Evolutionary conservation across 2,113 vertebrate genomes (phyloP).

Genomic region (Rhinoderma darwinii): DNA sequence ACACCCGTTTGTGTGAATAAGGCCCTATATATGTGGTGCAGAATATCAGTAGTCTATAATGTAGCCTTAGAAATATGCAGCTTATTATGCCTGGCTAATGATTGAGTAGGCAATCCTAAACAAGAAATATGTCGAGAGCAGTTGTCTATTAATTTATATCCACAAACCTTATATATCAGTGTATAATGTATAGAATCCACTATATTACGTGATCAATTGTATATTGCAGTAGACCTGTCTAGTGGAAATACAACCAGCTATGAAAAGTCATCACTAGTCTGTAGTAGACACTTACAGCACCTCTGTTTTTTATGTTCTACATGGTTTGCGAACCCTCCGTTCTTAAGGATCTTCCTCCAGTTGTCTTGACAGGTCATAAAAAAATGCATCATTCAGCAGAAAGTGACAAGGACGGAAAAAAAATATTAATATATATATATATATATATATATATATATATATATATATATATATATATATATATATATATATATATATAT

Average conservation of each 20-base stretch:
- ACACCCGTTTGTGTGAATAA: too few species aligned
- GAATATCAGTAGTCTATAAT: background rate
- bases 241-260: too few species aligned
- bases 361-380: background rate
- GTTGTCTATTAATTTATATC: too few species aligned
- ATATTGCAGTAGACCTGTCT: too few species aligned
- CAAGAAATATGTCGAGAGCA: background rate
- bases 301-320: background rate
- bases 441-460: too few species aligned
- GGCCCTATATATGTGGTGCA: too few species aligned
- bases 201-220: too few species aligned
- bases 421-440: background rate
- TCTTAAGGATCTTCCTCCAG: background rate
- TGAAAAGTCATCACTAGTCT: background rate
- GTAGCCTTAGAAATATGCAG: background rate
- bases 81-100: background rate
- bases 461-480: too few species aligned
- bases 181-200: too few species aligned
- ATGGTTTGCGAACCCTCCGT: background rate
- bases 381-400: background rate
- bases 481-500: too few species aligned
- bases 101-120: background rate
- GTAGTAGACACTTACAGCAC: background rate
- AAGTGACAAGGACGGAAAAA: background rate
- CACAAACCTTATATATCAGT: too few species aligned